Evolutionary conservation across 2,888 invertebrate genomes (phyloP).

Genomic region (Caenorhabditis auriculariae): DNA sequence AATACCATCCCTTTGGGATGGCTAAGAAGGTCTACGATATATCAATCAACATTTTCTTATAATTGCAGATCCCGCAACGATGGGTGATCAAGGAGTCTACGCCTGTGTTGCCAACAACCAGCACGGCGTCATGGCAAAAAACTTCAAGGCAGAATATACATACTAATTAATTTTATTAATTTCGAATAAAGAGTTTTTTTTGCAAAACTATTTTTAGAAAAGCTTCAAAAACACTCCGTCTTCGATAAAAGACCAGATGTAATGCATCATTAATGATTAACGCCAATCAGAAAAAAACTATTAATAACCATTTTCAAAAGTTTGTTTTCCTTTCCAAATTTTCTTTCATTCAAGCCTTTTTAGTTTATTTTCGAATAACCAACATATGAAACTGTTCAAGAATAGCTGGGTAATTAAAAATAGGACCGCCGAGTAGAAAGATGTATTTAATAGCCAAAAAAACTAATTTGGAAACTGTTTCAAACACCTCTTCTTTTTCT

Average conservation of each 20-base stretch:
- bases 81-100: slow-evolving; percentile 62
- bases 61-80: slow-evolving; percentile 58
- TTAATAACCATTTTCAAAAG: too few species aligned
- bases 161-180: slow-evolving; percentile 35
- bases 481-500: too few species aligned
- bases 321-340: too few species aligned
- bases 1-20: not conserved
- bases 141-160: slow-evolving; percentile 62
- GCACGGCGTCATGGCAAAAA: slow-evolving; percentile 62
- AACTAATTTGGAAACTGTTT: too few species aligned
- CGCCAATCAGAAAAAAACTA: too few species aligned
- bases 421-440: too few species aligned
- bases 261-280: too few species aligned
- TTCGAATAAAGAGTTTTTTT: slow-evolving; percentile 3
- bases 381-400: not conserved
- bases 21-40: not conserved
- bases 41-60: not conserved
- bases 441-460: too few species aligned
- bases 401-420: not conserved
- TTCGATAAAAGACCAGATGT: not conserved
- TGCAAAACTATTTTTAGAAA: slow-evolving; percentile 7
- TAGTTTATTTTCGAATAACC: not conserved
- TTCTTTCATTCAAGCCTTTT: too few species aligned
- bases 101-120: slow-evolving; percentile 62
- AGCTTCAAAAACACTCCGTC: not conserved